Evolutionary conservation across 2,888 invertebrate genomes (phyloP).

Genomic region (Ectemnius cavifrons): DNA sequence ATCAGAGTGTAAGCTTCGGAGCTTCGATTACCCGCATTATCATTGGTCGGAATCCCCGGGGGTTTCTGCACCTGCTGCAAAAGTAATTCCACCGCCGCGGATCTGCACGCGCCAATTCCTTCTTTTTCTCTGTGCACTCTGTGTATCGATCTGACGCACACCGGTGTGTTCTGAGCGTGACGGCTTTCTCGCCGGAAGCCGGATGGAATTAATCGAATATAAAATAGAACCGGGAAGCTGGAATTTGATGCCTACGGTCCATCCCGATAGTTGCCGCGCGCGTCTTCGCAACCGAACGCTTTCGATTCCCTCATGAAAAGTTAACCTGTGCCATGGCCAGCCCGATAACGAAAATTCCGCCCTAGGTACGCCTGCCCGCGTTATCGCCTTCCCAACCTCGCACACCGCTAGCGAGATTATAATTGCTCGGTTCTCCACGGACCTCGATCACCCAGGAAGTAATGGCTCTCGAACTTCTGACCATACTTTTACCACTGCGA

Average conservation of each 20-base stretch:
- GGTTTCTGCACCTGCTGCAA: too few species aligned
- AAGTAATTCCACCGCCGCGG: neutral
- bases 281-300: neutral
- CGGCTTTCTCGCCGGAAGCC: constrained; percentile 50
- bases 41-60: too few species aligned
- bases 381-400: neutral
- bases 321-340: neutral
- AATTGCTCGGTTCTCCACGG: neutral
- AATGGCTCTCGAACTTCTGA: too few species aligned
- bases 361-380: neutral
- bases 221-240: constrained; percentile 40
- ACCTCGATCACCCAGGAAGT: too few species aligned
- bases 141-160: constrained; percentile 49
- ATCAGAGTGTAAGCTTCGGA: too few species aligned
- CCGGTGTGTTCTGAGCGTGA: neutral
- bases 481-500: too few species aligned
- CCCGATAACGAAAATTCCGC: neutral
- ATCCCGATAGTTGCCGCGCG: constrained; percentile 23
- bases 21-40: too few species aligned
- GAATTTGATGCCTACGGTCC: neutral
- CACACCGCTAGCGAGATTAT: neutral
- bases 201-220: constrained; percentile 61
- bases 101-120: constrained; percentile 3
- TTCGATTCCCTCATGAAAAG: constrained; percentile 1
- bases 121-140: constrained; percentile 29